Conservation (phyloP, 1,140 invertebrate genomes). For the Oscheius sp. region DNA sequence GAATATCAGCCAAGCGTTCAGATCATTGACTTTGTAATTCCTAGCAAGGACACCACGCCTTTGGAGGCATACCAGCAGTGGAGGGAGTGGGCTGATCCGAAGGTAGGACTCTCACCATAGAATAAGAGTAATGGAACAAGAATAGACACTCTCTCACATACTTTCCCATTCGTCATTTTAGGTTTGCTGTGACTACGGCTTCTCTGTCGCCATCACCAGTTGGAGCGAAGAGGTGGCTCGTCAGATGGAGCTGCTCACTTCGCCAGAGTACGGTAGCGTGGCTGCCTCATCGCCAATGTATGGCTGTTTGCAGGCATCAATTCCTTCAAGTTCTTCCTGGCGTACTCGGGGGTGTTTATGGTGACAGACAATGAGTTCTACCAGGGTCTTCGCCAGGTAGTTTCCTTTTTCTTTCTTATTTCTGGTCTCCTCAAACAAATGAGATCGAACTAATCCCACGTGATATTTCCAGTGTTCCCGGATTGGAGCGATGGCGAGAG, state of each 20-base stretch:
- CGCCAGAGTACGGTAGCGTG: constrained; percentile 71
- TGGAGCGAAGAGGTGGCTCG: constrained; percentile 73
- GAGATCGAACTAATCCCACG: too few species aligned
- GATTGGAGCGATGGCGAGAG: constrained; percentile 80
- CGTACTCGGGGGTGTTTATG: constrained; percentile 86
- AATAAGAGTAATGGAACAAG: too few species aligned
- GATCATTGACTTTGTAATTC: constrained; percentile 61
- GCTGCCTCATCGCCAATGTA: constrained; percentile 55
- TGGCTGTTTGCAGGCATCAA: constrained; percentile 73
- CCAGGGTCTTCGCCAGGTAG: constrained; percentile 66
- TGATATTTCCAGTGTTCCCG: constrained; percentile 42
- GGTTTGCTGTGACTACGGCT: constrained; percentile 89
- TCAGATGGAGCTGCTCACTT: constrained; percentile 69
- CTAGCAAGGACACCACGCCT: constrained; percentile 73
- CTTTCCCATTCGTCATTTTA: too few species aligned
- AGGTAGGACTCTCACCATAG: constrained; percentile 15
- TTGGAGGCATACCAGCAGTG: constrained; percentile 88
- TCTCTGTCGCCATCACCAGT: constrained; percentile 86
- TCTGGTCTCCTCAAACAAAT: too few species aligned
- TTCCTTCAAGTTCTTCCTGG: constrained; percentile 98
- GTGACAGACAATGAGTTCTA: constrained; percentile 87
- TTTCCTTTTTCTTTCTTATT: too few species aligned
- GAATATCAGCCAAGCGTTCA: constrained; percentile 12
- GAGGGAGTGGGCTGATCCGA: constrained; percentile 78
- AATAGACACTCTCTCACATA: neutral